Conservation (phyloP, 2,797 vertebrate species). For the Xiphophorus birchmanni region DNA sequence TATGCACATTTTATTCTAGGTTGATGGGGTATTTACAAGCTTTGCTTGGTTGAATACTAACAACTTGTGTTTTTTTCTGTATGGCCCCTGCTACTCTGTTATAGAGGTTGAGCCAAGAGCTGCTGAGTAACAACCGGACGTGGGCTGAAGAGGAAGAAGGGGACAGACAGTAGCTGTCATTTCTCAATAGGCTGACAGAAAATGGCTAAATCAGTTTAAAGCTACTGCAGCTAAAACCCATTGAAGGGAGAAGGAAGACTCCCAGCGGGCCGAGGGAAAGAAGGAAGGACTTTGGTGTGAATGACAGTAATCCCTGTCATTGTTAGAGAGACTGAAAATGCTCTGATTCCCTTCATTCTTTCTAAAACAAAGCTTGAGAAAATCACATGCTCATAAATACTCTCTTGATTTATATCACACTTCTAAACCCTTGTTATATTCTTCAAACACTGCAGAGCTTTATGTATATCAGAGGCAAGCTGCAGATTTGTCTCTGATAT, state of each 20-base stretch:
- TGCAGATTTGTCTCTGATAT: neutral
- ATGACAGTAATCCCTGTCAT: conserved; percentile 58
- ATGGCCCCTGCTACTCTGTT: neutral
- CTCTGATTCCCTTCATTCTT: conserved; percentile 52
- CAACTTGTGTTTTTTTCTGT: neutral
- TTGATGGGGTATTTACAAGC: neutral
- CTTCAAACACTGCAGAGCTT: neutral
- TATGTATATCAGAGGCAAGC: neutral
- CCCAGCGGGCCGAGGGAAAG: conserved; percentile 30
- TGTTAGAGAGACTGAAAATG: conserved; percentile 49
- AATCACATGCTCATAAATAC: conserved; percentile 25
- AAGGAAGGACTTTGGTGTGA: conserved; percentile 41
- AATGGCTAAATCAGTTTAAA: conserved; percentile 75
- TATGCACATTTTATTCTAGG: neutral
- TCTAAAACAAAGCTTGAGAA: conserved; percentile 42
- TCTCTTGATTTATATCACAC: conserved; percentile 12
- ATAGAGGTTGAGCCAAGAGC: conserved; percentile 23
- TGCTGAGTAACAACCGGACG: conserved; percentile 47
- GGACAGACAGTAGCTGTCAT: conserved; percentile 61
- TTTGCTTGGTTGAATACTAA: neutral
- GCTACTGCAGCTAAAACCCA: conserved; percentile 66
- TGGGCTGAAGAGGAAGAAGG: conserved; percentile 34
- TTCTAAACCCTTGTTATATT: conserved; percentile 1
- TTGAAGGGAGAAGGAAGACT: conserved; percentile 41
- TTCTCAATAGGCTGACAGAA: conserved; percentile 64